These are phyloP conservation scores for Anas bahamensis DNA, from an alignment of 2,797 vertebrate species.

Conservation along the genomic window DNA sequence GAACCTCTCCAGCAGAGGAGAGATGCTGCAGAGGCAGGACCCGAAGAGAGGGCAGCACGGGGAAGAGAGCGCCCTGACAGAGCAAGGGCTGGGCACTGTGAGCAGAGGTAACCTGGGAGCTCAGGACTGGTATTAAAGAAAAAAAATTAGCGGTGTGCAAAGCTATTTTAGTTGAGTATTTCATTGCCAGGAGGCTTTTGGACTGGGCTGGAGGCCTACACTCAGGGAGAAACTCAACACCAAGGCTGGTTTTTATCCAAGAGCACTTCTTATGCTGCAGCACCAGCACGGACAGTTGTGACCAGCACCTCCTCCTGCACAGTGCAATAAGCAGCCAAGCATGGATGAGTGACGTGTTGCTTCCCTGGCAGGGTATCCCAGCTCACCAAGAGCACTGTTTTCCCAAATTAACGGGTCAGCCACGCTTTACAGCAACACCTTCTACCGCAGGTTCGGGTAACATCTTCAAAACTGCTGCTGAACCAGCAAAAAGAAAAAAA, in stretches of 20 bases:
- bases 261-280: background rate
- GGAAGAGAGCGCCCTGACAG: background rate
- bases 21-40: background rate
- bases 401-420: background rate
- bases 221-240: background rate
- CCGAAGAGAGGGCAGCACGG: background rate
- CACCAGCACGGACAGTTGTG: background rate
- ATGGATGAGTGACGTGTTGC: rapidly evolving
- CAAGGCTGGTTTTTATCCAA: background rate
- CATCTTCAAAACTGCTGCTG: background rate
- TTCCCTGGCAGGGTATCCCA: background rate
- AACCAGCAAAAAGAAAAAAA: background rate
- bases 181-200: background rate
- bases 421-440: background rate
- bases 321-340: background rate
- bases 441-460: background rate
- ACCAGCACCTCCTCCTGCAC: background rate
- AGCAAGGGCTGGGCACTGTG: background rate
- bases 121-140: background rate
- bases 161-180: background rate
- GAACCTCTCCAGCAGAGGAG: background rate
- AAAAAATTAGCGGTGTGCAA: background rate
- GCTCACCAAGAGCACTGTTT: rapidly evolving
- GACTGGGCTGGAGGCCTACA: background rate
- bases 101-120: background rate